A percentile compares a stretch with the other conserved stretches of the same genome.
Evolutionary conservation across 2,113 vertebrate genomes (phyloP).

Genomic region (Herpailurus yagouaroundi): DNA sequence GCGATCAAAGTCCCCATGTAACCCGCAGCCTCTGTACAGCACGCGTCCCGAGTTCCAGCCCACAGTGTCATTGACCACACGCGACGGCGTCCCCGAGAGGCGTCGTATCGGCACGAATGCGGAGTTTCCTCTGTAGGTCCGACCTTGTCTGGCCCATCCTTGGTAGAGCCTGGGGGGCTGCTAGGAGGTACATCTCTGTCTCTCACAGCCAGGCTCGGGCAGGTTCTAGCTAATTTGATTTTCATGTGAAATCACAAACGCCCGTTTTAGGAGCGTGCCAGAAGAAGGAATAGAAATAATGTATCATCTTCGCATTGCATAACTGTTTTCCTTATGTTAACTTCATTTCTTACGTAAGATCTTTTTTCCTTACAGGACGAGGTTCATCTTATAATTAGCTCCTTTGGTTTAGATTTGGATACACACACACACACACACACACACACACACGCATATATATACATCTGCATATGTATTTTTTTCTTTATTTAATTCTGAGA

Average conservation of each 20-base stretch:
- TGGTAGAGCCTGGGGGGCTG: background rate
- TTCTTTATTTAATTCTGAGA: background rate
- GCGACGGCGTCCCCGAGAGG: accelerated
- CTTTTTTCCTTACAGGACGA: background rate
- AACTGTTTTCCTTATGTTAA: background rate
- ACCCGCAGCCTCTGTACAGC: background rate
- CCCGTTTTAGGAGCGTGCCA: background rate
- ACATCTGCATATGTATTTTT: background rate
- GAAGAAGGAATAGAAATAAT: background rate
- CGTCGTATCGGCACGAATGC: accelerated
- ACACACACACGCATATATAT: too few relatives aligned
- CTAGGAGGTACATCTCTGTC: background rate
- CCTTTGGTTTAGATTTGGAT: background rate
- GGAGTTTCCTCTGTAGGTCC: background rate
- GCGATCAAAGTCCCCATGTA: too few relatives aligned
- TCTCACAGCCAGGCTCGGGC: background rate
- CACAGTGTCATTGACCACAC: accelerated
- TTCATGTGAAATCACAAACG: background rate
- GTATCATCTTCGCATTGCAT: background rate
- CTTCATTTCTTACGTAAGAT: background rate
- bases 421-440: too few relatives aligned
- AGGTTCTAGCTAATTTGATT: background rate
- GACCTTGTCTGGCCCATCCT: too few relatives aligned
- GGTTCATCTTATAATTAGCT: background rate
- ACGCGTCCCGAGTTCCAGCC: background rate